Evolutionary conservation across 2,888 invertebrate genomes (phyloP), one percentile per base, ranked within the genome.

Genomic region (Thysanoteuthis rhombus): DNA sequence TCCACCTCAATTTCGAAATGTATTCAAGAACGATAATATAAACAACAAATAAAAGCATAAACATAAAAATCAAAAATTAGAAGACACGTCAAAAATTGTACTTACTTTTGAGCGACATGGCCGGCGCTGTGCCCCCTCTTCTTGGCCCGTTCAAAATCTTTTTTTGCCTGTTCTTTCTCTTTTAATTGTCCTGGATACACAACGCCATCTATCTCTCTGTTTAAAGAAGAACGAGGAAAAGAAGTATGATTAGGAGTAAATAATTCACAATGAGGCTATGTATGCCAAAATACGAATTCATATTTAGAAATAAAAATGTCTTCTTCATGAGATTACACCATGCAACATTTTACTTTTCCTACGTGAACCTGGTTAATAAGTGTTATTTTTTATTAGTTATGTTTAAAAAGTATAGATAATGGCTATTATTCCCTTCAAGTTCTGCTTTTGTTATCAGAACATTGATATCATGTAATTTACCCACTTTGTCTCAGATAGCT

Each of bases 91-190:
- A 3, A 52, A 58, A 40, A 10, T 19, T 32, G 10, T 40, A 92
- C 94, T 94, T 93, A 96, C 96, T 94, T 95, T 75, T 95, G 95
- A 32, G 94, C 94, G 36, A 96, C 95, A 93, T 96, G 95, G 8
- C 95, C 96, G 0, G 96, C 96, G 19, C 95, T 95, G 93, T 96
- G 95, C 16, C 96, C 96, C 93, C 94, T 94, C 39, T 93, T 93
- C 90, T 95, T 95, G 10, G 96, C 96, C 40, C 94, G 95, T n/a
- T 96, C 95, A 93, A 96, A 96, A 16, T 95, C 94, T 90, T 95
- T 94, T 92, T 94, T 95, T 32, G 96, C 96, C 32, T 94, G 94
- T 42, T 95, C 94, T 94, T 96, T 96, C 93, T 96, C 96, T 93
- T 96, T 96, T 22, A 96, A 95, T 32, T 94, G 94, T 10, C 96